Base-by-base conservation (phyloP, 2,113 vertebrate species). In the Cottus gobio region DNA sequence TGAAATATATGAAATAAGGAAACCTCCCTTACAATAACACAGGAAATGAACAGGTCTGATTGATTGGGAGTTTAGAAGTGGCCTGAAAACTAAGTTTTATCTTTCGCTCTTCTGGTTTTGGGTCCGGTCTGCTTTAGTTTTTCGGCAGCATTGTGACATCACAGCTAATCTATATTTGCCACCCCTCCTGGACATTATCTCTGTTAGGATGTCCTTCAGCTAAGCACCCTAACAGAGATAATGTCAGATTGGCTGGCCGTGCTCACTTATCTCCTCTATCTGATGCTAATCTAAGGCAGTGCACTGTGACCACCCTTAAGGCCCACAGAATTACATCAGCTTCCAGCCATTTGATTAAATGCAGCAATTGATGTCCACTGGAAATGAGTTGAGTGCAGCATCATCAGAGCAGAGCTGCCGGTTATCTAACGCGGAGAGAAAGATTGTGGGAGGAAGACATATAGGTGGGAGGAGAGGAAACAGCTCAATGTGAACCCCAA, bases 281-380 rank as follows among this genome's bases (percentile, higher is more conserved):
- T 64, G 69, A 54, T 42, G 63, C 66, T 83, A 24, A 84, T 73
- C 81, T 80, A 3, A 70, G 39, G 71, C 42, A 13, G 67, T 34
- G 10, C n/a, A 65, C 61, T 71, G 48, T 64, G 26, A 34, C 56
- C 18, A 4, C 36, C 52, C 57, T 18, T 11, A 9, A 72, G 22
- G 8, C 63, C 60, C 44, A 30, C 39, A 24, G n/a, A n/a, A n/a
- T 30, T 16, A 11, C 39, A 75, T 83, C 65, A 71, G 71, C 67
- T 57, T 71, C 24, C 42, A 73, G 63, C 15, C 24, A 9, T 81
- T 80, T 87, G 63, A 79, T 73, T 42, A 72, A 74, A 46, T 69
- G 22, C 64, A 75, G 34, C 24, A 22, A 81, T 75, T 31, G 57
- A 18, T 60, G 6, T 1, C 15, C 57, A 9, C 13, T 30, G 15